A percentile compares a stretch with the other conserved stretches of the same genome.
Conservation (phyloP, 2,113 vertebrate species). For the Microtus pennsylvanicus region DNA sequence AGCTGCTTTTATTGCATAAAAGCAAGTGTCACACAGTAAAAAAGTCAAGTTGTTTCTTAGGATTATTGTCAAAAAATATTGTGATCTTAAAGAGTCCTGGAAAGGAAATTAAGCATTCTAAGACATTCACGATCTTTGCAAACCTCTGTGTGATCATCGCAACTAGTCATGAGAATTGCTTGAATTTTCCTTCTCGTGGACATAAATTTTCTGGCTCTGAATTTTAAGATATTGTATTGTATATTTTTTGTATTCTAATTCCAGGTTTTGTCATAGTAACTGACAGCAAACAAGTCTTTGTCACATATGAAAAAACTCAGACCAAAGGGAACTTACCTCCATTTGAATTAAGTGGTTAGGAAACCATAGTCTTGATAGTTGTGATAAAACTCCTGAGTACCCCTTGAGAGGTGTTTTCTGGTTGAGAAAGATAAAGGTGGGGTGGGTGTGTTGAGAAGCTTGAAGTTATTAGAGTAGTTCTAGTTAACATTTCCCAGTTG, state of each 20-base stretch:
- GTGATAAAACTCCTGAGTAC: background rate
- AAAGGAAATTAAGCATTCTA: background rate
- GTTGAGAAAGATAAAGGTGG: background rate
- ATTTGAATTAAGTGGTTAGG: background rate
- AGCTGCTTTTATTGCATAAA: background rate
- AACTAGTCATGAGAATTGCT: conserved; percentile 55
- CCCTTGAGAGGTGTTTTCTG: background rate
- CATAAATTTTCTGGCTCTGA: conserved; percentile 71
- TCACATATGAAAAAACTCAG: conserved; percentile 19
- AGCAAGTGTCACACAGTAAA: background rate
- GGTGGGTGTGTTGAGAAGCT: background rate
- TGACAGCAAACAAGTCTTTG: conserved; percentile 28
- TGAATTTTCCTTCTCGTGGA: conserved; percentile 71
- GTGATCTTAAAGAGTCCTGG: background rate
- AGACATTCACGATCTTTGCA: conserved; percentile 38
- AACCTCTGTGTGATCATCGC: background rate
- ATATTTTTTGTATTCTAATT: conserved; percentile 49
- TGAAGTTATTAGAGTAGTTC: conserved; percentile 30
- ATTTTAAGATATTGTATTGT: conserved; percentile 47
- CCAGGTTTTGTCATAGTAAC: background rate
- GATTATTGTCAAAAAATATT: conserved; percentile 28
- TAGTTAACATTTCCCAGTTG: background rate
- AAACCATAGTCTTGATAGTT: background rate
- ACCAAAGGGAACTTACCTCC: conserved; percentile 8
- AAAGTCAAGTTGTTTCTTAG: background rate